Base-by-base conservation (phyloP, 1,140 invertebrate genomes). In the Drosophila malerkotliana region DNA sequence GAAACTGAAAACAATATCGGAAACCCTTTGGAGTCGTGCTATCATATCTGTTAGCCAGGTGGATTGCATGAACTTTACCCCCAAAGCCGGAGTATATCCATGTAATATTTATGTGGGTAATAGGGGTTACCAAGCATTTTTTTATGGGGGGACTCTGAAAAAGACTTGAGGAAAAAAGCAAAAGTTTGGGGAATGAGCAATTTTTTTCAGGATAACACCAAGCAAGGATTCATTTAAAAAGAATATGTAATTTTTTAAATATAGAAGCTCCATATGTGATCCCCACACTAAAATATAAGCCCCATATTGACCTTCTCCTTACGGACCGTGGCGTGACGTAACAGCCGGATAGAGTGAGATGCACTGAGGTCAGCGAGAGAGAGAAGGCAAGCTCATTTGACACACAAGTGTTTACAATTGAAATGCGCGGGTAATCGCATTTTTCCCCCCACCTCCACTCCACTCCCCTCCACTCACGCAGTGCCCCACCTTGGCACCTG, bases 371-470 rank as follows among this genome's bases (percentile, higher is more conserved):
- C n/a, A 47, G 15, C 12, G 0, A 3, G 15, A 44, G 28, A 28
- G 15, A 26, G 56, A 30, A n/a, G 57, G 41, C 28, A 52, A 14
- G 48, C 61, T 32, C 39, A 57, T 69, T 69, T 66, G 51, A 52
- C 51, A 54, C 60, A 14, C 32, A 26, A 51, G 45, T 5, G 14
- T 26, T 15, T 48, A 63, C 66, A 48, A 56, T 56, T 26, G 51
- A 18, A 68, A 69, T 55, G 63, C 49, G 39, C 63, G 51, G 51
- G 66, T 56, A 69, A 69, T 69, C 66, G 63, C 39, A 69, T 68
- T 69, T 69, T 53, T 68, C 54, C 66, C 66, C 72, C 18, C 59
- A 54, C 66, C 66, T 71, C 18, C 59, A 54, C 45, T 24, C 32
- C 58, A 51, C 41, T 34, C 52, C 12, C 28, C 21, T 0, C 37